These are phyloP conservation scores for Lutraria lutraria DNA, from an alignment of 2,888 invertebrate genomes.

Conservation along the genomic window DNA sequence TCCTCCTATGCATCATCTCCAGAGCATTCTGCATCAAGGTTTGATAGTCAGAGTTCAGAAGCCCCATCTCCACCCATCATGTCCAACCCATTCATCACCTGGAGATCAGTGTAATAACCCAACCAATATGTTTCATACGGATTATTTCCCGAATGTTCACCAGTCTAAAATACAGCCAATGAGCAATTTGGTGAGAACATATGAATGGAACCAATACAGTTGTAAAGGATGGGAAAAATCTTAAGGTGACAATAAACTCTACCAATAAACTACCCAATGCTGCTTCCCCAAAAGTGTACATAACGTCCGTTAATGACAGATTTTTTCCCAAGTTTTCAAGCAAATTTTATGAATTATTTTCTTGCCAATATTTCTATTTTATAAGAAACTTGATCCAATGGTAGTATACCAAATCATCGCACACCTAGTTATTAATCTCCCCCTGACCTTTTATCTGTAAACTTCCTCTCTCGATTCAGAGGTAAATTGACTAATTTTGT, in stretches of 20 bases:
- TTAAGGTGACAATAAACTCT: neutral
- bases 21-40: slow-evolving; percentile 13
- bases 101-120: neutral
- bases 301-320: neutral
- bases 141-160: neutral
- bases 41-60: neutral
- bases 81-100: neutral
- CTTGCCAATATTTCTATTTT: neutral
- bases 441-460: too few relatives aligned
- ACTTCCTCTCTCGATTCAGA: too few relatives aligned
- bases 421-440: too few relatives aligned
- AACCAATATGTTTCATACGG: neutral
- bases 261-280: neutral
- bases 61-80: neutral
- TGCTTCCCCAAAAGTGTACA: slow-evolving; percentile 25
- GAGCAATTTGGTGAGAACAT: neutral
- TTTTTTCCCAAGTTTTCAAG: neutral
- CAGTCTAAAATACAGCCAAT: neutral
- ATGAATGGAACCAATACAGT: neutral
- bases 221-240: neutral
- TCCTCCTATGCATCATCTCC: neutral
- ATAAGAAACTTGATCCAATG: too few relatives aligned
- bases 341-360: too few relatives aligned
- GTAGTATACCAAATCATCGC: too few relatives aligned
- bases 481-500: too few relatives aligned